Base-by-base conservation (phyloP, 37 sponge, comb jelly and placozoan genomes). In the Chondrosia reniformis region DNA sequence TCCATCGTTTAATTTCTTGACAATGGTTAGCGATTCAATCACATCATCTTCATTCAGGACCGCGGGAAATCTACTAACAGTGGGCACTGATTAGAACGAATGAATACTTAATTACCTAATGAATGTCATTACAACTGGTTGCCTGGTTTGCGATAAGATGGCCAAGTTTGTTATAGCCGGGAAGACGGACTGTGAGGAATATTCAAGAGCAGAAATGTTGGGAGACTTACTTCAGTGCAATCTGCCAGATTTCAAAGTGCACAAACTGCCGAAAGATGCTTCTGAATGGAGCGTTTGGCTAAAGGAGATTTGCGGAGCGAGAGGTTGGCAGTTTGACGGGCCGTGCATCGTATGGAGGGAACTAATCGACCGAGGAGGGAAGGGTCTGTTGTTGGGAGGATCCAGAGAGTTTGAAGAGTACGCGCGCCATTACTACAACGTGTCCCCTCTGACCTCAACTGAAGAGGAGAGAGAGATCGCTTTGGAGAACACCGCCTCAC, bases 301-400 rank as follows among this genome's bases (percentile, higher is more conserved):
- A 58, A 40, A 30, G 28, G 67, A 84, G 22, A 59, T 61, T 33
- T 93, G 92, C 61, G 42, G 33, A 0, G 21, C 58, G 12, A 75
- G 66, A 31, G 89, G 84, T 22, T 97, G 91, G 89, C 43, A 63
- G 21, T 88, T 84, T 37, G 61, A 63, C 15, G 75, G 73, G n/a
- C 91, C 94, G n/a, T 89, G 90, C 3, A 79, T 98, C n/a, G 81
- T 98, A 15, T 98, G 97, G 96, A 56, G 99, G 54, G 99, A 98
- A 69, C 79, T 98, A 57, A 81, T 98, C 19, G 91, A 98, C 63
- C 58, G 96, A 62, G 99, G 99, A 66, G 99, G 99, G 40, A 91
- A 89, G 67, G 97, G 99, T 13, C 43, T 83, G 37, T 82, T 88
- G 39, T 46, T 97, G 6, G 97, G 97, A 10, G 94, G 94, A 8